phyloP scores from a whole-genome alignment of 1,140 invertebrate genomes.

The Carposina sasakii region DNA sequence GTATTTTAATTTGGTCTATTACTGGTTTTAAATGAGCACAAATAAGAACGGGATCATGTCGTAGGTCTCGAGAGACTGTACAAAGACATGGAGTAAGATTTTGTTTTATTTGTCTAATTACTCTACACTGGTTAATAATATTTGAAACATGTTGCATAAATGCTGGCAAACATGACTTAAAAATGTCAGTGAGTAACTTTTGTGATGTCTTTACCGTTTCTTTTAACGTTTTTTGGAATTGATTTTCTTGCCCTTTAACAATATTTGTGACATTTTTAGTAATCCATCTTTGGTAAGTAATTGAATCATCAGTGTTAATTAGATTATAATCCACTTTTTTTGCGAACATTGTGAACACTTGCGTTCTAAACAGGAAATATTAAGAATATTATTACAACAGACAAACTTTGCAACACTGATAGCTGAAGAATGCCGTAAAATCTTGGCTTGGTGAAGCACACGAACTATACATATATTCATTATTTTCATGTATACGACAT shows the following conservation, averaged over 20 bases:
- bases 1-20: background rate
- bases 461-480: slow-evolving; percentile 9
- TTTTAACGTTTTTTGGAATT: slow-evolving; percentile 1
- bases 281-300: slow-evolving; percentile 1
- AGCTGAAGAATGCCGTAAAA: slow-evolving; percentile 1
- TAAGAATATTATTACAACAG: slow-evolving; percentile 1
- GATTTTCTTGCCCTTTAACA: background rate
- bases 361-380: background rate
- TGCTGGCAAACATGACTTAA: background rate
- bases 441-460: background rate
- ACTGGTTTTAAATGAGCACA: slow-evolving; percentile 1
- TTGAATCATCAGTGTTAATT: background rate
- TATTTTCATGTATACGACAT: slow-evolving; percentile 14
- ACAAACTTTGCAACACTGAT: background rate
- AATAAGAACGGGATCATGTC: slow-evolving; percentile 7
- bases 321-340: background rate
- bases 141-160: slow-evolving; percentile 3
- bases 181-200: background rate
- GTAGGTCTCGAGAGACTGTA: slow-evolving; percentile 1
- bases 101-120: slow-evolving; percentile 14
- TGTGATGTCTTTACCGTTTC: slow-evolving; percentile 3
- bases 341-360: background rate
- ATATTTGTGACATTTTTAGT: slow-evolving; percentile 2
- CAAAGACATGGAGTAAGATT: slow-evolving; percentile 5
- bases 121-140: slow-evolving; percentile 11